Base-by-base conservation (phyloP, 2,888 invertebrate species). In the Quadriops clusia region DNA sequence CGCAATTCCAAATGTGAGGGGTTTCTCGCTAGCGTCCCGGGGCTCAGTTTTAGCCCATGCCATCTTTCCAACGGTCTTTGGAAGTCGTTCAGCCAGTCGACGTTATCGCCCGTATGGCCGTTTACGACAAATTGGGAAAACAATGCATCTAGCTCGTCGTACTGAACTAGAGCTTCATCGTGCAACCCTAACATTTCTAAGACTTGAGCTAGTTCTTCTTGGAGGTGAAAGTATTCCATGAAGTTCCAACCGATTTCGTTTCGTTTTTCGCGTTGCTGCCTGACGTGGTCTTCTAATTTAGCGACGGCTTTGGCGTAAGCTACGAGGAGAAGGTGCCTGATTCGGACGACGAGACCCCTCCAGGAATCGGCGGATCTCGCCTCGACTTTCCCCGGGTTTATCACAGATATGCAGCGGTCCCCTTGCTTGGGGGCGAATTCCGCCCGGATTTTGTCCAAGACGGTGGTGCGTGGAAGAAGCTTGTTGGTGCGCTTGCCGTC, bases 61-160 rank as follows among this genome's bases (percentile, higher is more conserved):
- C 91, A 91, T 24, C 74, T 71, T 30, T 79, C 80, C 25, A 90
- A 70, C 0, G 84, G 77, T 43, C 72, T 73, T 52, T 80, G 78
- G 54, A 93, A 90, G 18, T 76, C 74, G 34, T 70, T 70, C 42
- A 94, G 64, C 93, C 93, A 94, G 34, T 38, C 72, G 32, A 87
- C 84, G 51, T 79, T 77, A 50, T 86, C 89, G 37, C 86, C 82
- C 41, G 84, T 74, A 51, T 84, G 82, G n/a, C 89, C 85, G 64
- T 93, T 93, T 43, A 90, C 77, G 32, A 95, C 81, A 64, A 93
- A 94, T 65, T 95, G 94, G 2, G 93, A 90, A 60, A 95, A 93
- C 44, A 95, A 71, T 28, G 93, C 94, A 65, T 95, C 94, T 51
- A 97, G 66, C 63, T 95, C 95, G 57, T 95, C 95, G 58, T 94